phyloP scores from a whole-genome alignment of 2,113 vertebrate genomes.

The Mormyrus lacerda region DNA sequence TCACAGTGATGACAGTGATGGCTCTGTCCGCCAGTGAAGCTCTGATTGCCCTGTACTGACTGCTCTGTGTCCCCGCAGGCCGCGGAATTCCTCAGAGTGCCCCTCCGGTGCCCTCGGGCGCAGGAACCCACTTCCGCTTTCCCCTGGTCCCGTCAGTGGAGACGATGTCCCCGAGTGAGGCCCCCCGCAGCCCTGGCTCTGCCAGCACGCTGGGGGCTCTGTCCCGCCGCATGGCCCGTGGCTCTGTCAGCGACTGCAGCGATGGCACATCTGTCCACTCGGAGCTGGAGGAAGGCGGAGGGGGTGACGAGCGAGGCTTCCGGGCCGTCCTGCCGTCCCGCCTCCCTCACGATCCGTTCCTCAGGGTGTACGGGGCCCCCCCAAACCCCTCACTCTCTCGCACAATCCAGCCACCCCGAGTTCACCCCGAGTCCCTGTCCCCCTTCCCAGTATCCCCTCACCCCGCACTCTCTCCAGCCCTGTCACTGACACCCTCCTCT shows the following conservation, averaged over 20 bases:
- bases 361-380: conserved; percentile 68
- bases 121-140: conserved; percentile 77
- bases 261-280: conserved; percentile 81
- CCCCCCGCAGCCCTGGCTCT: conserved; percentile 77
- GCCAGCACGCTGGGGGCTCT: conserved; percentile 68
- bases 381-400: conserved; percentile 55
- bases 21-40: neutral
- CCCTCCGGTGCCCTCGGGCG: conserved; percentile 71
- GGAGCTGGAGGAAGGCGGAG: conserved; percentile 73
- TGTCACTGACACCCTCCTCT: conserved; percentile 77
- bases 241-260: conserved; percentile 83
- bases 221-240: conserved; percentile 52
- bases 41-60: neutral
- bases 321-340: conserved; percentile 70
- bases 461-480: conserved; percentile 74
- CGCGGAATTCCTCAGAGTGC: conserved; percentile 81
- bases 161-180: conserved; percentile 76
- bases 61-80: conserved; percentile 46
- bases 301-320: conserved; percentile 60
- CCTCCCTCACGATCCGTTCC: conserved; percentile 70
- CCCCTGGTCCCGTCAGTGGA: conserved; percentile 79
- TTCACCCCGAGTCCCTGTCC: conserved; percentile 74
- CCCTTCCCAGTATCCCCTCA: conserved; percentile 80
- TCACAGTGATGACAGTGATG: neutral
- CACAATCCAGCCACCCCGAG: conserved; percentile 55